Base-by-base conservation (phyloP, 2,797 vertebrate species). In the Heteromormyrus szaboi region DNA sequence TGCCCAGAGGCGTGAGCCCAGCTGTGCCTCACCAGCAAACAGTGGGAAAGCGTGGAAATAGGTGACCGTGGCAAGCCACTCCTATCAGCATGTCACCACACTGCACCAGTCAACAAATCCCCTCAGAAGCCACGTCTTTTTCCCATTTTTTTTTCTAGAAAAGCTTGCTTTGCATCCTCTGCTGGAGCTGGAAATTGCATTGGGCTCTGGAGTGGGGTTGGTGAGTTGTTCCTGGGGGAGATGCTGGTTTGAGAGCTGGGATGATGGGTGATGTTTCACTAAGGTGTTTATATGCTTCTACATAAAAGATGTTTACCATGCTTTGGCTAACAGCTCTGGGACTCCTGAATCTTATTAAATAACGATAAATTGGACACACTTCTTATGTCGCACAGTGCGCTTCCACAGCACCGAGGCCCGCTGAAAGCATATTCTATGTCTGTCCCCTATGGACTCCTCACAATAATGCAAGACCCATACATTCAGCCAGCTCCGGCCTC, bases 401-500 rank as follows among this genome's bases (percentile, higher is more conserved):
- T 33, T 7, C 37, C 37, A 41, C 37, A 79, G 37, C 72, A 79
- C 37, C 17, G 17, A 19, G 19, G 41, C 48, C n/a, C 9, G 1
- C 50, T 87, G 65, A 85, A 85, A 85, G 44, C 11, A 11, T 56
- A 44, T 86, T 72, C 22, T 22, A 83, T 54, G 37, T 76, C 51
- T 54, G 22, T 33, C 65, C 65, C 85, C 65, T 53, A 46, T 76
- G 33, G 68, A 62, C 50, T 83, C 85, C 25, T 91, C 94, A 93
- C 93, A 88, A 87, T 91, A 87, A 93, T 93, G 92, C 89, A 94
- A 91, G 92, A 93, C 93, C 92, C 91, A 95, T 46, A 84, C 46
- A 96, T 94, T 94, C 86, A 91, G 94, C 25, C 94, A 95, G 90
- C 93, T 93, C 87, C 92, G 93, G 93, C 93, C 93, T 94, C 95